phyloP scores from a whole-genome alignment of 2,113 vertebrate species.

The Jacana jacana region DNA sequence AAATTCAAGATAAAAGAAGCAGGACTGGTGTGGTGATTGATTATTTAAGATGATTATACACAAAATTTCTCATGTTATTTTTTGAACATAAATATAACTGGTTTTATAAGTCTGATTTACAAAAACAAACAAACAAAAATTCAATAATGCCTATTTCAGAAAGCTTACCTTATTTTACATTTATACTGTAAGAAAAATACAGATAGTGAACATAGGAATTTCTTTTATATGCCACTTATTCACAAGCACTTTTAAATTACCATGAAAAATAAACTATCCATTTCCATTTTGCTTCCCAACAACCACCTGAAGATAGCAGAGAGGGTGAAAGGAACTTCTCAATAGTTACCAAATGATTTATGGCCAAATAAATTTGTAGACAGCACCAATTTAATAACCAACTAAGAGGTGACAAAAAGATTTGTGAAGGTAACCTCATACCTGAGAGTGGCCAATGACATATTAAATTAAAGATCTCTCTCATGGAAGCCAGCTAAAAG shows the following conservation, averaged over 20 bases:
- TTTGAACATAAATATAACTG: neutral
- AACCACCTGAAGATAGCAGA: neutral
- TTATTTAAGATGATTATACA: neutral
- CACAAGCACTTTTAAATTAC: neutral
- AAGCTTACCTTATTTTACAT: neutral
- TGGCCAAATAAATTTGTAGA: neutral
- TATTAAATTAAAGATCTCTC: slow-evolving; percentile 4
- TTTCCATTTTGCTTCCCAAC: neutral
- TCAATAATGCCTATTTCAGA: neutral
- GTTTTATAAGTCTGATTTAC: neutral
- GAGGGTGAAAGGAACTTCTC: neutral
- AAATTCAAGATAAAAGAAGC: neutral
- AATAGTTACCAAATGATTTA: slow-evolving; percentile 39
- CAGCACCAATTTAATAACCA: slow-evolving; percentile 27
- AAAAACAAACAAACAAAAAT: neutral
- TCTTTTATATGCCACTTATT: neutral
- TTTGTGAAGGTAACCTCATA: slow-evolving; percentile 24
- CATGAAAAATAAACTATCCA: neutral
- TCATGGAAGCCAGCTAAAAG: neutral
- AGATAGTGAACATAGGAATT: neutral
- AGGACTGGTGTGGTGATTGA: neutral
- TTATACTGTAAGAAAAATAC: neutral
- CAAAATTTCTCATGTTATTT: neutral
- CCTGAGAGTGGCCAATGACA: neutral
- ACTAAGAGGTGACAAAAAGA: slow-evolving; percentile 2